Conservation (phyloP, 2,797 vertebrate species). For the Gadopsis bispinosus region DNA sequence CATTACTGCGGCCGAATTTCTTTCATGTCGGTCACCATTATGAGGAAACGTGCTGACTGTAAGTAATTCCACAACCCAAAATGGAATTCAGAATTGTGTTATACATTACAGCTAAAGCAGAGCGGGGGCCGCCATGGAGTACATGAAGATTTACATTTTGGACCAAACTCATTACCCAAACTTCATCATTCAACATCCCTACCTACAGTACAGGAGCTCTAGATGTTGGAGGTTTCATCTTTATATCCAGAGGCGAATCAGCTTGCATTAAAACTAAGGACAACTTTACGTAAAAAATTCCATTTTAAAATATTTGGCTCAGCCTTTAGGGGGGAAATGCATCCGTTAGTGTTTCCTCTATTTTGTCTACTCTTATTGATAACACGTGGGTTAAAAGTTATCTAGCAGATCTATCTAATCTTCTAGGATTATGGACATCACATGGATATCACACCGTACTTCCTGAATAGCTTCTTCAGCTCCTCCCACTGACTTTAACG, state of each 20-base stretch:
- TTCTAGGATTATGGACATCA: background rate
- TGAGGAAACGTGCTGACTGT: conserved; percentile 33
- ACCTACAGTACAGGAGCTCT: background rate
- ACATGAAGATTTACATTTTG: conserved; percentile 36
- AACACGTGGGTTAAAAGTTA: background rate
- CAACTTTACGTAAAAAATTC: conserved; percentile 23
- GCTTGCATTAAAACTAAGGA: background rate
- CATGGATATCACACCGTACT: too few species aligned
- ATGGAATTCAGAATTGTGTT: conserved; percentile 40
- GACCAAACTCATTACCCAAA: conserved; percentile 29
- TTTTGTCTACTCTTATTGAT: background rate
- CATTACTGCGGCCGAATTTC: conserved; percentile 37
- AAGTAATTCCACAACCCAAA: conserved; percentile 34
- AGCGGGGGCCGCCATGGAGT: background rate
- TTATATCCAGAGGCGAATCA: background rate
- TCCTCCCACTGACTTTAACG: background rate
- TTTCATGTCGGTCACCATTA: conserved; percentile 52
- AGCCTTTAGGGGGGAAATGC: background rate
- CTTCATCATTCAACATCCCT: conserved; percentile 19
- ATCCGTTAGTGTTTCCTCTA: background rate
- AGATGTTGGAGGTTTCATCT: background rate
- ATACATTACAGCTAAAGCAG: conserved; percentile 18
- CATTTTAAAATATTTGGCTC: background rate
- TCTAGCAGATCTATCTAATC: background rate
- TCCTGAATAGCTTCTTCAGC: background rate